Percentiles rank a stretch among this genome's conserved stretches.
Conservation (phyloP, 2,797 vertebrate genomes). For the Octomys mimax region DNA sequence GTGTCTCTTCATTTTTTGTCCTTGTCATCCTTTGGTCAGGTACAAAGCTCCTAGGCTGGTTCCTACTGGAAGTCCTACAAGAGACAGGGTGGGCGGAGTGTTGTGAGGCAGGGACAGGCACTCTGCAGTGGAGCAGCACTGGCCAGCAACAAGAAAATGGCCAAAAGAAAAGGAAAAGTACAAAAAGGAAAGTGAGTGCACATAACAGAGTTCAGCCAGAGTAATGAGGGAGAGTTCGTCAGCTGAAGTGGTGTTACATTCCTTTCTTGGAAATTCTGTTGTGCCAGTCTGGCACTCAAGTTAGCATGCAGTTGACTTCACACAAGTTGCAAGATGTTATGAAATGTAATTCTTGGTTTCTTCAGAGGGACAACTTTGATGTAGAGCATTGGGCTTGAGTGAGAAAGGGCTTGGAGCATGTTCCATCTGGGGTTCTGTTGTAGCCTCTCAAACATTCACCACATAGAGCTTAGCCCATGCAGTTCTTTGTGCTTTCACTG, state of each 20-base stretch:
- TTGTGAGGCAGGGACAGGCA: background rate
- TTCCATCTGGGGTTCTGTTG: background rate
- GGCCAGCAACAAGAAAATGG: background rate
- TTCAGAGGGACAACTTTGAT: background rate
- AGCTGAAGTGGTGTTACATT: background rate
- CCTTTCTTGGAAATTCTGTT: background rate
- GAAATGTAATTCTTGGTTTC: background rate
- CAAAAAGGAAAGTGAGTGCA: background rate
- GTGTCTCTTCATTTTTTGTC: background rate
- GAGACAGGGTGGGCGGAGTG: no score
- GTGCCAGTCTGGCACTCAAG: background rate
- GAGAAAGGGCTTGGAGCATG: background rate
- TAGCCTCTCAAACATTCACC: background rate
- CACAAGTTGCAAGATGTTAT: background rate
- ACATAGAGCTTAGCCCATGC: background rate
- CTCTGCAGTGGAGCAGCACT: background rate
- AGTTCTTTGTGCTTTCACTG: background rate
- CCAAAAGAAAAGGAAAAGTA: background rate
- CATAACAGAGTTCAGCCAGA: background rate
- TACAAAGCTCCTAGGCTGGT: background rate
- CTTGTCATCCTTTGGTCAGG: background rate
- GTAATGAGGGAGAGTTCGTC: background rate
- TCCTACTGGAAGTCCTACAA: background rate
- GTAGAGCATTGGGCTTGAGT: background rate
- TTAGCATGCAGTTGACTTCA: background rate